Evolutionary conservation across 2,797 vertebrate species (phyloP).

Genomic region (Tiaroga cobitis): DNA sequence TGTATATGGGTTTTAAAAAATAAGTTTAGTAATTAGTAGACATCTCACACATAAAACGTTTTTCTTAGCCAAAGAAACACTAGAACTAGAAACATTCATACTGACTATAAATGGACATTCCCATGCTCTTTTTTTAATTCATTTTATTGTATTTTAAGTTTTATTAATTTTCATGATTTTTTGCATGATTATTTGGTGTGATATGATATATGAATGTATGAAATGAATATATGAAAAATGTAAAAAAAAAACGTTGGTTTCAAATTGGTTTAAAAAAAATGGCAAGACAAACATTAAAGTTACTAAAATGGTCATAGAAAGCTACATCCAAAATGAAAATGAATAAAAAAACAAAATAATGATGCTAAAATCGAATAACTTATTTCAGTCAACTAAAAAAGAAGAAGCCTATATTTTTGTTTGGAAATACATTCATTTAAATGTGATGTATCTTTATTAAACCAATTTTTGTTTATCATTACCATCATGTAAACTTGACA

Average conservation of each 20-base stretch:
- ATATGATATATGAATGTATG: too few species aligned
- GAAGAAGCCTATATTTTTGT: background rate
- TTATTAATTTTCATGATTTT: background rate
- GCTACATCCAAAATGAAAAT: background rate
- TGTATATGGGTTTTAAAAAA: background rate
- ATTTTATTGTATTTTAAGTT: background rate
- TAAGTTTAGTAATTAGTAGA: background rate
- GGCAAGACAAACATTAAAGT: background rate
- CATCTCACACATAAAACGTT: background rate
- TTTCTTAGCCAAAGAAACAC: background rate
- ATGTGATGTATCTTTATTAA: background rate
- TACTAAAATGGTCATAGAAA: background rate
- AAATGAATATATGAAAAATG: too few species aligned
- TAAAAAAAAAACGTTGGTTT: background rate
- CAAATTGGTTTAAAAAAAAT: background rate
- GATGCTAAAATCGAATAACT: background rate
- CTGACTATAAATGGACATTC: background rate
- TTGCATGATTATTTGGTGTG: too few species aligned
- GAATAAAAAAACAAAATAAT: background rate
- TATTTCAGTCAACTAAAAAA: too few species aligned
- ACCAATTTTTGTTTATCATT: too few species aligned
- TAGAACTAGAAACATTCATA: background rate
- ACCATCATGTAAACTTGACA: background rate
- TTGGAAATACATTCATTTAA: background rate
- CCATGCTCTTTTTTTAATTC: background rate